phyloP scores from a whole-genome alignment of 2,888 invertebrate species.

The Lagria hirta region DNA sequence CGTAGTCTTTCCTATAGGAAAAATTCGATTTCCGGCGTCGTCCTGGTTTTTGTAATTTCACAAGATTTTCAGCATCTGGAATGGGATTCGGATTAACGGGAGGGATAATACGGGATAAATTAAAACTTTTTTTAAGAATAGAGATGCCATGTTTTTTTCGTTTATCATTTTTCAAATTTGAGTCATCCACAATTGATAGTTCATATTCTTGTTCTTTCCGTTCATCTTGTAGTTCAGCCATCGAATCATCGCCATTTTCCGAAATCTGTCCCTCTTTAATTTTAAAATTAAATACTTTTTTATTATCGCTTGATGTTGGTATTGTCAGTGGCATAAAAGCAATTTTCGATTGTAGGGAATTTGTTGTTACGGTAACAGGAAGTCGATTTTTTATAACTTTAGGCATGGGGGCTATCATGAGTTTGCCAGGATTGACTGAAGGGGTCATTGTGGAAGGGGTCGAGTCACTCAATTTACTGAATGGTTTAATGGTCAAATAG shows the following conservation, averaged over 20 bases:
- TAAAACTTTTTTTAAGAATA: slow-evolving; percentile 49
- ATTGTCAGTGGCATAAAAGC: slow-evolving; percentile 48
- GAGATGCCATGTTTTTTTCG: slow-evolving; percentile 52
- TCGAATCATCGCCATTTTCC: slow-evolving; percentile 29
- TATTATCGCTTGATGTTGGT: slow-evolving; percentile 29
- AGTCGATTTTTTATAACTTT: slow-evolving; percentile 61
- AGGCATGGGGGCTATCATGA: slow-evolving; percentile 62
- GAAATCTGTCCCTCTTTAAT: slow-evolving; percentile 57
- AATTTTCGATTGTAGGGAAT: slow-evolving; percentile 55
- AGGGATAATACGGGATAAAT: slow-evolving; percentile 30
- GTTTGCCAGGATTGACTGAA: no score
- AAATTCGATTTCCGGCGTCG: slow-evolving; percentile 51
- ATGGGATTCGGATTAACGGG: slow-evolving; percentile 10
- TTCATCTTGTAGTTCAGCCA: slow-evolving; percentile 10
- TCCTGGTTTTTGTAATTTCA: slow-evolving; percentile 38
- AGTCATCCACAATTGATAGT: slow-evolving; percentile 49
- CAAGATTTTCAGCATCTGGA: slow-evolving; percentile 15
- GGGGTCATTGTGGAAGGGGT: slow-evolving; percentile 40
- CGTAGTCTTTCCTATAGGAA: slow-evolving; percentile 50
- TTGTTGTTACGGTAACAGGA: slow-evolving; percentile 60
- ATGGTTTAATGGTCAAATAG: slow-evolving; percentile 61
- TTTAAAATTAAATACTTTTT: slow-evolving; percentile 66
- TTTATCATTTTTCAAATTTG: slow-evolving; percentile 37
- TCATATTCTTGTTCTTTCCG: slow-evolving; percentile 46
- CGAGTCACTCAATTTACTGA: slow-evolving; percentile 52